These are phyloP conservation scores for Glareola pratincola DNA, from an alignment of 2,113 vertebrate species.

Conservation along the genomic window DNA sequence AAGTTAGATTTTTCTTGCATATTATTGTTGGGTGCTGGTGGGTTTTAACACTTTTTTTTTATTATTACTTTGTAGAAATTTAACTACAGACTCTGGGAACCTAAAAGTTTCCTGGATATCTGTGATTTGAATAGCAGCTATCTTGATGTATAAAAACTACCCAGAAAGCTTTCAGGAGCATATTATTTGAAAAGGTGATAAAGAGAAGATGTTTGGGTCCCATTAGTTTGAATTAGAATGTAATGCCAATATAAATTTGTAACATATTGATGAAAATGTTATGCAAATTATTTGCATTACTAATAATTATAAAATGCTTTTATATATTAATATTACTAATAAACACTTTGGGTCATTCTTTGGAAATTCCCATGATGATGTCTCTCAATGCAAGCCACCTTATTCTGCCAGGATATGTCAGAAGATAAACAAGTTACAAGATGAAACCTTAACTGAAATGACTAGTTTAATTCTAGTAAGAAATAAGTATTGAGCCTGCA, in stretches of 20 bases:
- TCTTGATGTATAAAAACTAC: not conserved
- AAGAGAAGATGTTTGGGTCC: not conserved
- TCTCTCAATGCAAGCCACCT: not conserved
- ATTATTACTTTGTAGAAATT: not conserved
- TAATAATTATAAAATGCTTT: not conserved
- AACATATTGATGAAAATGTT: not conserved
- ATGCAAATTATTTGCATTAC: not conserved
- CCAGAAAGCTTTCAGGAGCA: not conserved
- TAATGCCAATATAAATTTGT: not conserved
- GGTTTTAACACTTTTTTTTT: not conserved
- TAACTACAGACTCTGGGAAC: not conserved
- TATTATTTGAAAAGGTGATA: not conserved
- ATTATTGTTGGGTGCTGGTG: not conserved
- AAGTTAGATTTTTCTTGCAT: not conserved
- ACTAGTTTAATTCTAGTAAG: not conserved
- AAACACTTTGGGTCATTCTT: not conserved
- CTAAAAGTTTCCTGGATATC: not conserved
- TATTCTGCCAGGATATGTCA: not conserved
- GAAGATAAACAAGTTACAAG: not conserved
- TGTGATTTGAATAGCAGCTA: not conserved
- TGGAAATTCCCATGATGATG: not conserved
- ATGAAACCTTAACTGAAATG: not conserved
- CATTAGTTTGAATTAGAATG: not conserved
- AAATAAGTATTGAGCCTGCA: not conserved
- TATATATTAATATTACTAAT: not conserved